A percentile compares a stretch with the other conserved stretches of the same genome.
Conservation (phyloP, 2,888 invertebrate genomes). For the Cheilosia vernalis region DNA sequence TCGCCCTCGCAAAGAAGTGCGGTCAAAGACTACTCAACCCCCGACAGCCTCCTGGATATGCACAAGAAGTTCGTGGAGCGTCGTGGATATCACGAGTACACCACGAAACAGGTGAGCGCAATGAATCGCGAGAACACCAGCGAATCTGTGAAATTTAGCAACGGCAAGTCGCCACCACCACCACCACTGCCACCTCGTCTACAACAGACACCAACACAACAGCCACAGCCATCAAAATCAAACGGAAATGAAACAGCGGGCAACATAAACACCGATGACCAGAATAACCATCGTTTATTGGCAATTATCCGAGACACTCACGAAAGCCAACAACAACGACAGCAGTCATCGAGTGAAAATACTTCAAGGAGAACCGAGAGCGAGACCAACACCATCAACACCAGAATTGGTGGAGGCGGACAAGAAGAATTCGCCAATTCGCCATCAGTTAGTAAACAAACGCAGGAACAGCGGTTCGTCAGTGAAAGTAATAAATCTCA, state of each 20-base stretch:
- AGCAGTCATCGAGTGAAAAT: constrained; percentile 80
- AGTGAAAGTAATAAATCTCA: constrained; percentile 58
- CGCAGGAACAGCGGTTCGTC: constrained; percentile 63
- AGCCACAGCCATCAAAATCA: constrained; percentile 70
- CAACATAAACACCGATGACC: constrained; percentile 76
- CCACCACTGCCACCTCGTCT: constrained; percentile 80
- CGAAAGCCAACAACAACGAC: constrained; percentile 71
- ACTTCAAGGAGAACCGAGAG: constrained; percentile 80
- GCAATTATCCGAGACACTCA: constrained; percentile 85
- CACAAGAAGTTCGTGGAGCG: constrained; percentile 89
- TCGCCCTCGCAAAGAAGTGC: constrained; percentile 88
- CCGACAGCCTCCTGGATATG: constrained; percentile 87
- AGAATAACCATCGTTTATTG: constrained; percentile 85
- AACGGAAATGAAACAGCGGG: constrained; percentile 60
- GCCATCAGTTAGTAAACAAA: constrained; percentile 69
- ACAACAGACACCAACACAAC: constrained; percentile 58
- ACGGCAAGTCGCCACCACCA: constrained; percentile 80
- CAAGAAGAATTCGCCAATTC: constrained; percentile 53
- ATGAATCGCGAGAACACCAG: constrained; percentile 79
- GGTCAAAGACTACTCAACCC: constrained; percentile 82
- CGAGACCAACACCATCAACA: constrained; percentile 58
- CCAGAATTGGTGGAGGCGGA: constrained; percentile 45
- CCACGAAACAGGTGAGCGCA: constrained; percentile 79
- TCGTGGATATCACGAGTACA: constrained; percentile 85
- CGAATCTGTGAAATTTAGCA: constrained; percentile 80